These are phyloP conservation scores for Euborellia annulipes DNA, from an alignment of 1,140 invertebrate species.

Conservation along the genomic window DNA sequence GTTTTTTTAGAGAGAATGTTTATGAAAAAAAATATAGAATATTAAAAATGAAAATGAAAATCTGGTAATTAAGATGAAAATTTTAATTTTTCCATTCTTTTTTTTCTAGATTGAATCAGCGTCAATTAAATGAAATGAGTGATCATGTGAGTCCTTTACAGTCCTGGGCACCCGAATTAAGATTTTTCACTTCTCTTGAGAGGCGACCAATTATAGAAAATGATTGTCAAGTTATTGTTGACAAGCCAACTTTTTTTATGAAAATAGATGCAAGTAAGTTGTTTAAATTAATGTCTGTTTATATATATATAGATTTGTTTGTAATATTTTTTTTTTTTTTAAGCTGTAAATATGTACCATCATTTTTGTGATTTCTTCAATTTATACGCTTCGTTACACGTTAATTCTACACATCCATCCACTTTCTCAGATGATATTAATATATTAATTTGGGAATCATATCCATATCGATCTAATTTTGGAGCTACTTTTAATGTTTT, in stretches of 20 bases:
- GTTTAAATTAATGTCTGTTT: not conserved
- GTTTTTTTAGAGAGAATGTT: not conserved
- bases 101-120: constrained; percentile 35
- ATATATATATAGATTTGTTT: not conserved
- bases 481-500: constrained; percentile 76
- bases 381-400: constrained; percentile 81
- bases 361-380: constrained; percentile 99
- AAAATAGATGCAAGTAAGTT: constrained; percentile 89
- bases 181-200: constrained; percentile 54
- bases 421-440: constrained; percentile 73
- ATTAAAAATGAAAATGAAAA: not conserved
- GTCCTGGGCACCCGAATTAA: constrained; percentile 90
- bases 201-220: constrained; percentile 43
- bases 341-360: constrained; percentile 97
- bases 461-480: constrained; percentile 75
- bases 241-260: constrained; percentile 87
- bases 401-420: constrained; percentile 63
- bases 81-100: not conserved
- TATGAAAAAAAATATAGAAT: not conserved
- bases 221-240: constrained; percentile 79
- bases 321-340: constrained; percentile 23
- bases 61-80: not conserved
- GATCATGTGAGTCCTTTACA: constrained; percentile 88
- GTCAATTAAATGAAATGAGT: constrained; percentile 47
- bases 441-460: constrained; percentile 91